Base-by-base conservation (phyloP, 2,113 vertebrate species). In the Pterocles orientalis region DNA sequence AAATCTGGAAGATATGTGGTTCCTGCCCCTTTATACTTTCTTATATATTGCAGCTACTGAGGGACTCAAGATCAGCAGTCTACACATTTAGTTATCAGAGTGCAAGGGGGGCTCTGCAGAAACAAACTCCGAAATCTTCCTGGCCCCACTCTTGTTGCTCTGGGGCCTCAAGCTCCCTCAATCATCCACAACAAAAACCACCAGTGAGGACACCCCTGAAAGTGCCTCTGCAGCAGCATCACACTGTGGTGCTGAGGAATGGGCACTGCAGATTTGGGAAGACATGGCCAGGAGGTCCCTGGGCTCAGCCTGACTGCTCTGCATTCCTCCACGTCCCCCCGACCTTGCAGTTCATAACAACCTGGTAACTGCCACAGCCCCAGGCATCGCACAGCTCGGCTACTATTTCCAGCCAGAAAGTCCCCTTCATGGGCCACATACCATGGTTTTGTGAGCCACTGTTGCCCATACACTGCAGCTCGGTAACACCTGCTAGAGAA, bases 251-350 rank as follows among this genome's bases (percentile, higher is more conserved):
- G 34, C 28, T 43, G 16, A 53, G 34, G 15, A 39, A 16, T 0
- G 7, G 56, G 43, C 45, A 23, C 29, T 3, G 31, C 45, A 31
- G 53, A 6, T 10, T 20, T 28, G 41, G 53, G 28, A 34, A 51
- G 31, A 29, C 12, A 1, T 0, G 5, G 47, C 16, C 47, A 8
- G 0, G 9, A 36, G 13, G 20, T 4, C 36, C 20, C 23, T 0
- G 13, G 48, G 34, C 54, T 71, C 48, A 53, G 68, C 29, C 48
- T 1, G 0, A 6, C 10, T 18, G 29, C 45, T 33, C 51, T 78
- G 50, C 51, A 23, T 13, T 9, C n/a, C 53, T 29, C 25, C 13
- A 4, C 2, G 0, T 26, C 25, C 47, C 73, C 5, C 0, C 3
- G 23, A 5, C 5, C 17, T 3, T 1, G 4, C n/a, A 28, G 62